Percentiles rank a stretch among this genome's conserved stretches.
These are phyloP conservation scores for Onychorhynchus coronatus DNA, from an alignment of 2,113 vertebrate species.

Conservation along the genomic window DNA sequence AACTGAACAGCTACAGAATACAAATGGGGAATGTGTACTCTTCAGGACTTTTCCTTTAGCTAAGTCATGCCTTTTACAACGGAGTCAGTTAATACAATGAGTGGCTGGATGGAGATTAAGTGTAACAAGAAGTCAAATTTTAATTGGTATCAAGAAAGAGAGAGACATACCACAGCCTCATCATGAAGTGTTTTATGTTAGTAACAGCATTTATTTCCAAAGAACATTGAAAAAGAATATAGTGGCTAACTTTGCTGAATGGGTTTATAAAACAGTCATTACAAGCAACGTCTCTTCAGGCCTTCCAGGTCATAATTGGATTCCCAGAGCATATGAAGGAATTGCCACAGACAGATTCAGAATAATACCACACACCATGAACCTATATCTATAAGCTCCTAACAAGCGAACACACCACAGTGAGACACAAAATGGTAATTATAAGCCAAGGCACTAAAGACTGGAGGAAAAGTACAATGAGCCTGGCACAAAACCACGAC, in stretches of 20 bases:
- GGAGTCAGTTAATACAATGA: constrained; percentile 23
- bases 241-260: neutral
- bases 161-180: neutral
- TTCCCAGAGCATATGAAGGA: neutral
- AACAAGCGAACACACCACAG: constrained; percentile 44
- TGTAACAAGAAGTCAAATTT: neutral
- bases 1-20: neutral
- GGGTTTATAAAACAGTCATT: neutral
- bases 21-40: neutral
- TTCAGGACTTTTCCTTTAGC: neutral
- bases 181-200: neutral
- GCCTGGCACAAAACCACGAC: constrained; percentile 43
- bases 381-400: constrained; percentile 52
- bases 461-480: neutral
- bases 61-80: constrained; percentile 3
- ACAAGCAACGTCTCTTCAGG: neutral
- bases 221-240: neutral
- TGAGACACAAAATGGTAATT: neutral
- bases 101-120: constrained; percentile 5
- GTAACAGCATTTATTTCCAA: neutral
- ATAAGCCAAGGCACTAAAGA: constrained; percentile 22
- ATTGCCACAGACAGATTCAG: constrained; percentile 39
- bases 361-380: constrained; percentile 29
- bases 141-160: constrained; percentile 1
- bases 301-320: neutral